Base-by-base conservation (phyloP, 1,140 invertebrate species). In the Melitaea cinxia region DNA sequence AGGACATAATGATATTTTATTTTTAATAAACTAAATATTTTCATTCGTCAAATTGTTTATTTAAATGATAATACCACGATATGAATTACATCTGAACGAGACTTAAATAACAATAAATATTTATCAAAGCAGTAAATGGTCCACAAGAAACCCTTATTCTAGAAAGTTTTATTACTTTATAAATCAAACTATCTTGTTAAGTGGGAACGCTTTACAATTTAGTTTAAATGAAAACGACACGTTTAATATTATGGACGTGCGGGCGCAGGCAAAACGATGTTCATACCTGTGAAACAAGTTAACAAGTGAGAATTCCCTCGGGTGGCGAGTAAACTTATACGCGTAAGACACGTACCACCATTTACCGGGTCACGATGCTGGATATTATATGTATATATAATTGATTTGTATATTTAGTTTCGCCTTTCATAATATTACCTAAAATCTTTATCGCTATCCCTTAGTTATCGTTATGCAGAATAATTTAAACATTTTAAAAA, bases 231-330 rank as follows among this genome's bases (percentile, higher is more conserved):
- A 69, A 59, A 69, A 54, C 33, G 52, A 69, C 55, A 62, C 61
- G 56, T 64, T 53, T 24, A 49, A 58, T 59, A 59, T 59, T 65
- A 67, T 64, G 54, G 55, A 62, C 69, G 56, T 56, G 64, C 52
- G 55, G 55, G 53, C 54, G 60, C 47, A 53, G 59, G 61, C 61
- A 62, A 64, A 60, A 52, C 50, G 68, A 56, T 54, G 69, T 57
- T 67, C 64, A 59, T 45, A 58, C 42, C 64, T 71, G 64, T 63
- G 57, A 65, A 71, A 67, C 67, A 70, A 67, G 68, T 70, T 70
- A 65, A 65, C 68, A 68, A 69, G 63, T 61, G 65, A 63, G 62
- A 61, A 66, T 65, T 67, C 71, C 68, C 70, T 42, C 17, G 56
- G 68, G 57, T 50, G 45, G 45, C 57, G 42, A 33, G 57, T 65